phyloP scores from a whole-genome alignment of 1,140 invertebrate genomes.

The Drosophila auraria region DNA sequence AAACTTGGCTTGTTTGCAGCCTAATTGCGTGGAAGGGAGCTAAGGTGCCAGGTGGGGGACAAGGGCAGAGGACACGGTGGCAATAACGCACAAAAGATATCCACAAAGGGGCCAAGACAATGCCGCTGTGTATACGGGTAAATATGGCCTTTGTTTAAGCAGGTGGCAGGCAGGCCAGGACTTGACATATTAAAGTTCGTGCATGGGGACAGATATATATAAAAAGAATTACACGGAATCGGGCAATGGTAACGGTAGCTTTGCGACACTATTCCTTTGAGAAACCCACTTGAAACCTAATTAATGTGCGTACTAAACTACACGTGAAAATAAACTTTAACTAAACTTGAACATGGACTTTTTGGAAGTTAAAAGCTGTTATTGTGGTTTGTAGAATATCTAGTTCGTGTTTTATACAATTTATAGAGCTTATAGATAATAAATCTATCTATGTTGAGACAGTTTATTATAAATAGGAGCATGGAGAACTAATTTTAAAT shows the following conservation, averaged over 20 bases:
- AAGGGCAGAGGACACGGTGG: conserved; percentile 4
- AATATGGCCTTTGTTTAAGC: conserved; percentile 52
- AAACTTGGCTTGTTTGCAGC: conserved; percentile 72
- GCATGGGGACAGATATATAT: conserved; percentile 14
- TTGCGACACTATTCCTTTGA: conserved; percentile 5
- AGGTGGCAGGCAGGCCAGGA: conserved; percentile 35
- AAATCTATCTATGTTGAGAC: too few species aligned
- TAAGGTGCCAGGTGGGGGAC: conserved; percentile 9
- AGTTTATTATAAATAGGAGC: neutral
- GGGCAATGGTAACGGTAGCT: neutral
- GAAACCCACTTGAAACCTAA: neutral
- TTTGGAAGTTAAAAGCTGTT: neutral
- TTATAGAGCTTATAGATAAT: neutral
- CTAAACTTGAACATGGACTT: neutral
- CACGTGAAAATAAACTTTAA: neutral
- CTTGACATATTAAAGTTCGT: conserved; percentile 35
- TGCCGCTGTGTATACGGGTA: conserved; percentile 33
- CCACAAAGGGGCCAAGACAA: conserved; percentile 50
- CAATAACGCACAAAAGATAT: conserved; percentile 27
- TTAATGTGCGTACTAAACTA: conserved; percentile 3
- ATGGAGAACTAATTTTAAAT: neutral
- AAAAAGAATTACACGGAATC: conserved; percentile 11
- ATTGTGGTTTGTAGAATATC: neutral
- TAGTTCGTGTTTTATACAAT: neutral
- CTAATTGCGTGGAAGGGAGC: conserved; percentile 66